These are phyloP conservation scores for Eurytemora carolleeae DNA, from an alignment of 1,140 invertebrate species.

Conservation along the genomic window DNA sequence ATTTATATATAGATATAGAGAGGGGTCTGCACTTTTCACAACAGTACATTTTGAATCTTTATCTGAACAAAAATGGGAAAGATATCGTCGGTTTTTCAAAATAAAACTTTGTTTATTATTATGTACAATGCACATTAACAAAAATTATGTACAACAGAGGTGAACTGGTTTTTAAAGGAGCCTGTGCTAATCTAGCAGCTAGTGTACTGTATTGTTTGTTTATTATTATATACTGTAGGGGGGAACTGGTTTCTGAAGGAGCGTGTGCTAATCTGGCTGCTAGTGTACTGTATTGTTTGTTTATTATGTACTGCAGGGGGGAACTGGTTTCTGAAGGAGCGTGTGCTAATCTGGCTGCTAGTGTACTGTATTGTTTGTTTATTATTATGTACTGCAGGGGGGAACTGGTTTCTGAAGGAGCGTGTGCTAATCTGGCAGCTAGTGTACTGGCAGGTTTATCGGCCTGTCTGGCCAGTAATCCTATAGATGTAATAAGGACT, in stretches of 20 bases:
- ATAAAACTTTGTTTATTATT: too few species aligned
- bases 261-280: constrained; percentile 33
- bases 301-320: too few species aligned
- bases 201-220: too few species aligned
- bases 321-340: constrained; percentile 19
- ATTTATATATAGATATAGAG: too few species aligned
- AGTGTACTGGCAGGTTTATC: constrained; percentile 77
- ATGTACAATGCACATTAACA: too few species aligned
- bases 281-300: constrained; percentile 72
- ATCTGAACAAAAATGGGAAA: too few species aligned
- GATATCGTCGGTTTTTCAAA: too few species aligned
- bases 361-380: too few species aligned
- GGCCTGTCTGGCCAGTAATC: constrained; percentile 77
- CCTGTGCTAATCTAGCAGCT: constrained; percentile 34
- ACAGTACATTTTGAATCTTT: too few species aligned
- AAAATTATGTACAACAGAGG: too few species aligned
- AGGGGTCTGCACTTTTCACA: too few species aligned
- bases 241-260: constrained; percentile 25
- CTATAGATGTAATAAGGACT: constrained; percentile 82
- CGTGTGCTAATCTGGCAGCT: constrained; percentile 33
- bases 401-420: constrained; percentile 23
- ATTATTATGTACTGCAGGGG: constrained; percentile 66
- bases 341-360: constrained; percentile 38
- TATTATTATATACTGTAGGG: too few species aligned
- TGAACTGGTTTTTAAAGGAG: constrained; percentile 23